A percentile compares a stretch with the other conserved stretches of the same genome.
Conservation (phyloP, 2,888 invertebrate genomes). For the Lasioglossum pauxillum region DNA sequence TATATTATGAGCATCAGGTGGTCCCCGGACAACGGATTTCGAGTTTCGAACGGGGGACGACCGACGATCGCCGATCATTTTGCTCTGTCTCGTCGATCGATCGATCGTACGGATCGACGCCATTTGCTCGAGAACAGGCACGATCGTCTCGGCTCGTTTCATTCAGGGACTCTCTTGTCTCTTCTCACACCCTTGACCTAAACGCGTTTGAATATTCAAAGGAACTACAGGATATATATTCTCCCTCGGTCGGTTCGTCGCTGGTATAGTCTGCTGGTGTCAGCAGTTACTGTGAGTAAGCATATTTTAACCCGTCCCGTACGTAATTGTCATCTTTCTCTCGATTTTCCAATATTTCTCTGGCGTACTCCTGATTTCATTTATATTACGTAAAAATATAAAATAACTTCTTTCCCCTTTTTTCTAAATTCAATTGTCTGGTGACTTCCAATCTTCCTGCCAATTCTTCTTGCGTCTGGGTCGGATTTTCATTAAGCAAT, state of each 20-base stretch:
- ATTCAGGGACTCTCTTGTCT: neutral
- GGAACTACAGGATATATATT: neutral
- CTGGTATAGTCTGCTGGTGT: neutral
- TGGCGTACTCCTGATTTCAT: too few species aligned
- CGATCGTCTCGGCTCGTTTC: neutral
- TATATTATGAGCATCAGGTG: conserved; percentile 60
- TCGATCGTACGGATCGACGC: neutral
- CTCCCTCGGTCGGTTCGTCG: conserved; percentile 49
- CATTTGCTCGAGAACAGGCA: neutral
- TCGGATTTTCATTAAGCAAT: too few species aligned
- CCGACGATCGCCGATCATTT: conserved; percentile 24
- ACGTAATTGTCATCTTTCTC: neutral
- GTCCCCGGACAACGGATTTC: conserved; percentile 23
- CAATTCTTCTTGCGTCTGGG: too few species aligned
- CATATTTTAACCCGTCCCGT: neutral
- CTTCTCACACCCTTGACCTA: conserved; percentile 65
- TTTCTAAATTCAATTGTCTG: too few species aligned
- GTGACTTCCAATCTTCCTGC: too few species aligned
- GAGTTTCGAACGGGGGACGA: neutral
- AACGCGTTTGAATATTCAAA: conserved; percentile 66
- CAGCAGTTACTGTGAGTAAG: neutral
- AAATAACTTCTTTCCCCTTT: too few species aligned
- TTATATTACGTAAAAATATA: too few species aligned
- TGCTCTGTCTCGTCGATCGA: conserved; percentile 8
- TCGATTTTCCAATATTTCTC: neutral